These are phyloP conservation scores for Platerodrilus igneus DNA, from an alignment of 2,888 invertebrate species.

Conservation along the genomic window DNA sequence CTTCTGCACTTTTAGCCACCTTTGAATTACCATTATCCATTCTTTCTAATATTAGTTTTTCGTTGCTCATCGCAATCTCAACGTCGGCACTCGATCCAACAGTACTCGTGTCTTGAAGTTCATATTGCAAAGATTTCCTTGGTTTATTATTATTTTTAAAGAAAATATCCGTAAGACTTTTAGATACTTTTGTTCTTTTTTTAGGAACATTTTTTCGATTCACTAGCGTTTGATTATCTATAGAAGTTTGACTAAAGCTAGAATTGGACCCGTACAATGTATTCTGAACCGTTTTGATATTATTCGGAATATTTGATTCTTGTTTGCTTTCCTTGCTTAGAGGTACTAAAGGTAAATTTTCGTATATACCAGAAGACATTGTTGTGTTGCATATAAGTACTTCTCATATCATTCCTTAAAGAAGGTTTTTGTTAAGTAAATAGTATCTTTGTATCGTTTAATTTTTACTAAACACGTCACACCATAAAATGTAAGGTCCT, in stretches of 20 bases:
- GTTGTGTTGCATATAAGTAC: slow-evolving; percentile 21
- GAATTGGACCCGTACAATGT: slow-evolving; percentile 25
- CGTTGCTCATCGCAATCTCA: slow-evolving; percentile 24
- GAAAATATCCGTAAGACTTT: slow-evolving; percentile 34
- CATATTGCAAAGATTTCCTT: too few species aligned
- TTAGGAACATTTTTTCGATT: slow-evolving; percentile 30
- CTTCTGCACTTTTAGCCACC: slow-evolving; percentile 19
- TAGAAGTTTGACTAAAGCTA: slow-evolving; percentile 39
- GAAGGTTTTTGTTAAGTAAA: not conserved
- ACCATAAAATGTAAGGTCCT: too few species aligned
- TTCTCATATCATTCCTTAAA: not conserved
- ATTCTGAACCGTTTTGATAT: slow-evolving; percentile 35
- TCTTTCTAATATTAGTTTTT: slow-evolving; percentile 18
- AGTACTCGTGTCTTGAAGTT: too few species aligned
- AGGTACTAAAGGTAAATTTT: slow-evolving; percentile 41
- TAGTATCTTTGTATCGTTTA: not conserved
- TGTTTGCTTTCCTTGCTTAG: slow-evolving; percentile 32
- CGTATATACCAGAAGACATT: slow-evolving; percentile 39
- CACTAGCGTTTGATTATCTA: slow-evolving; percentile 34
- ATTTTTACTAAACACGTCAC: too few species aligned
- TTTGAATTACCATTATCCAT: slow-evolving; percentile 24
- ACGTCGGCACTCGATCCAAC: slow-evolving; percentile 25
- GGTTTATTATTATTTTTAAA: slow-evolving; percentile 17
- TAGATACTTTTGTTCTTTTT: slow-evolving; percentile 36
- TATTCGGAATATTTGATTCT: slow-evolving; percentile 24